A percentile compares a stretch with the other conserved stretches of the same genome.
These are phyloP conservation scores for Hydrolagus affinis DNA, from an alignment of 2,113 vertebrate species.

Conservation along the genomic window DNA sequence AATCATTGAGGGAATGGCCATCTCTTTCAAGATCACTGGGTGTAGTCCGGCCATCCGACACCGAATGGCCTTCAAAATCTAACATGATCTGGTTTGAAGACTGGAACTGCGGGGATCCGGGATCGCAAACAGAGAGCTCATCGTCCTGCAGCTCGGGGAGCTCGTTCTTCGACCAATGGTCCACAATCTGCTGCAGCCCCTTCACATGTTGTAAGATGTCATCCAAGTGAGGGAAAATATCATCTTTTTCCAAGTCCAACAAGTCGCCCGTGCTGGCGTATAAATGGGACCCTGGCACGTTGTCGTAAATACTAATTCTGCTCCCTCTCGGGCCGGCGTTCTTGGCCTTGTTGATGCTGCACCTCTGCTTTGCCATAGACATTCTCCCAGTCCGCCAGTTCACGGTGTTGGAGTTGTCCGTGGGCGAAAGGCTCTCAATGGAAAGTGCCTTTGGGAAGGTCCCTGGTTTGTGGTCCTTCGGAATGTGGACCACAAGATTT, in stretches of 20 bases:
- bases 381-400: conserved; percentile 71
- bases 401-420: conserved; percentile 52
- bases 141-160: conserved; percentile 58
- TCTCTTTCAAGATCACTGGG: conserved; percentile 77
- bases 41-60: conserved; percentile 71
- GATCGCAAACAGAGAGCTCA: conserved; percentile 36
- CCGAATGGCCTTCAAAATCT: conserved; percentile 82
- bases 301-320: conserved; percentile 69
- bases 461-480: conserved; percentile 93
- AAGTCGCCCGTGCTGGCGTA: conserved; percentile 93
- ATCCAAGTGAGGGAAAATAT: conserved; percentile 80
- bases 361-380: conserved; percentile 55
- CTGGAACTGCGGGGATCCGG: conserved; percentile 45
- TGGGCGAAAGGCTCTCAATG: conserved; percentile 80
- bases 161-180: conserved; percentile 79
- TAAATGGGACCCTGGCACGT: conserved; percentile 87
- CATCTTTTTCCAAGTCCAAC: conserved; percentile 81
- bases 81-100: conserved; percentile 69
- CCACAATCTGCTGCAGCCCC: conserved; percentile 79
- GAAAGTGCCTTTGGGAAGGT: conserved; percentile 96
- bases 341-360: conserved; percentile 46
- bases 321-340: conserved; percentile 65
- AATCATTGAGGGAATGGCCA: conserved; percentile 71
- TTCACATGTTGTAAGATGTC: conserved; percentile 87
- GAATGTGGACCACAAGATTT: conserved; percentile 81